phyloP scores from a whole-genome alignment of 2,113 vertebrate genomes.

The Ifrita kowaldi region DNA sequence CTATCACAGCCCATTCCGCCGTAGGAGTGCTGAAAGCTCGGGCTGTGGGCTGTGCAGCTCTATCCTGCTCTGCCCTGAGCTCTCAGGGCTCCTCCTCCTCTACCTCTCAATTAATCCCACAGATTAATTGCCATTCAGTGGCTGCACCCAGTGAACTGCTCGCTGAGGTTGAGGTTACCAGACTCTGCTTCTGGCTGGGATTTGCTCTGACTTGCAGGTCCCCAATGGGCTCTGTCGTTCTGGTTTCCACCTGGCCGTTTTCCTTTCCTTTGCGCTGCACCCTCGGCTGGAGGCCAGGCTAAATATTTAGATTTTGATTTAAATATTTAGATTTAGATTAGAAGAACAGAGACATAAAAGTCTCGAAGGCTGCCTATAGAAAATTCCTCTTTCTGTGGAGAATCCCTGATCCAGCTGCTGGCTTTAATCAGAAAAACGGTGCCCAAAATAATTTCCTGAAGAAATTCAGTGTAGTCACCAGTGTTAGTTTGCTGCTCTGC shows the following conservation, averaged over 20 bases:
- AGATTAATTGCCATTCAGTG: neutral
- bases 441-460: neutral
- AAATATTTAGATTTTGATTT: neutral
- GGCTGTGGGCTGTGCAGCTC: neutral
- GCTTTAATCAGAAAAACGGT: neutral
- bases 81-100: neutral
- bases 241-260: neutral
- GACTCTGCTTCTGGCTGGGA: neutral
- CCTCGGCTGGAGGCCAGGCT: neutral
- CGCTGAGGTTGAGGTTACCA: neutral
- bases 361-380: neutral
- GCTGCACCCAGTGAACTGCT: neutral
- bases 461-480: neutral
- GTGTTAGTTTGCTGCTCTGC: neutral
- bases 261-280: neutral
- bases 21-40: neutral
- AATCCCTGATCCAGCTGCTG: rapidly evolving
- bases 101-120: neutral
- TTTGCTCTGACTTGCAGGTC: neutral
- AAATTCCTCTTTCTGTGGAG: neutral
- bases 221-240: neutral
- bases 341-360: neutral
- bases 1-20: neutral
- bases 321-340: no score
- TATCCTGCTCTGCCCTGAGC: neutral